These are phyloP conservation scores for Parnassius mnemosyne DNA, from an alignment of 2,888 invertebrate species.

Conservation along the genomic window DNA sequence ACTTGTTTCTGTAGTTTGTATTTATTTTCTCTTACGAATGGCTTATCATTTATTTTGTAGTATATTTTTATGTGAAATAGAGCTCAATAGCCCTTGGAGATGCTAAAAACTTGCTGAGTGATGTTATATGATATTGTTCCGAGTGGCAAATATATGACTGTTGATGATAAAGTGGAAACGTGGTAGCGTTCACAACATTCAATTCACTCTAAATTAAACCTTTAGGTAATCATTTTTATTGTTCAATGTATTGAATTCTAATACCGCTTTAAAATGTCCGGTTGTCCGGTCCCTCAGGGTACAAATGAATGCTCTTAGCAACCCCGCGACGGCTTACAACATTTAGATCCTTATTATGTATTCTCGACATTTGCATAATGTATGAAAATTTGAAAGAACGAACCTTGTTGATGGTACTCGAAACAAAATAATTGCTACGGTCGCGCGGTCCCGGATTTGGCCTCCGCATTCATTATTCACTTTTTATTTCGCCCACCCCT, in stretches of 20 bases:
- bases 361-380: conserved; percentile 79
- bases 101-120: conserved; percentile 41
- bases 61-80: conserved; percentile 33
- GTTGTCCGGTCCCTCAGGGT: conserved; percentile 57
- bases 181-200: background rate
- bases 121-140: conserved; percentile 30
- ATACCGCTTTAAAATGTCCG: conserved; percentile 39
- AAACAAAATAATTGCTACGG: conserved; percentile 80
- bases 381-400: conserved; percentile 79
- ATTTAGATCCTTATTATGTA: conserved; percentile 76
- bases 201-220: too few species aligned
- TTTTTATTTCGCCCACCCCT: conserved; percentile 77
- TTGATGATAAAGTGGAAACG: conserved; percentile 20
- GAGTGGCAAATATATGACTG: conserved; percentile 22
- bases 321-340: conserved; percentile 63
- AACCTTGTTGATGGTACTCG: conserved; percentile 78
- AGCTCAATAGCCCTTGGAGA: conserved; percentile 37
- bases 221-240: too few species aligned
- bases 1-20: conserved; percentile 58
- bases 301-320: conserved; percentile 62
- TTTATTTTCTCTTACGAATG: conserved; percentile 59
- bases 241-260: conserved; percentile 18
- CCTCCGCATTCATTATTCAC: conserved; percentile 79
- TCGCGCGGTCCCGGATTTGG: conserved; percentile 74
- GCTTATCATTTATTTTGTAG: conserved; percentile 43